Evolutionary conservation across 2,113 vertebrate genomes (phyloP), one percentile per base, ranked within the genome.

Genomic region (Stegostoma tigrinum): DNA sequence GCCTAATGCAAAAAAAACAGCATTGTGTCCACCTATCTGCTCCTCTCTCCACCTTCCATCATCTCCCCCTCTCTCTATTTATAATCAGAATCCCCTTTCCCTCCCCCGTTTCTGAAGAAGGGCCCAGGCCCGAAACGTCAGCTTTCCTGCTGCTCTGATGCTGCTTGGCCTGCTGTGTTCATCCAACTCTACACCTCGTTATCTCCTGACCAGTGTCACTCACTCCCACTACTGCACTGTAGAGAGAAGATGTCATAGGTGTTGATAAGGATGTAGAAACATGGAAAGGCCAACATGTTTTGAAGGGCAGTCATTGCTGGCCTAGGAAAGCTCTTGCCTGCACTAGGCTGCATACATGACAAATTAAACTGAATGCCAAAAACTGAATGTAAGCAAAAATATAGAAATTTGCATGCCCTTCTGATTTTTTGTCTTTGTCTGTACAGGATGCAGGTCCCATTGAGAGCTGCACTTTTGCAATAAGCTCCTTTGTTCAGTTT

Each of bases 401-500:
- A 90, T 42, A 27, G 38, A 12, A 30, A 42, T 12, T 48, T 27
- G 72, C 0, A 38, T 4, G 23, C 34, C 1, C 42, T 38, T 48
- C 34, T 96, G 55, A 95, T 4, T 24, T 12, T 0, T 0, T 24
- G 0, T 96, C 0, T 23, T 61, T 42, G 21, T 38, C 95, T 96
- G 97, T 97, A 97, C 98, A 99, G 2, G 97, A 98, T 96, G 97
- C 97, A 61, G 99, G 98, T 75, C 98, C 98, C 90, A 98, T 99
- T 0, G 99, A 99, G 97, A 99, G 99, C 96, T 99, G 98, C 96
- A 99, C 98, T 0, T 99, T 99, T 96, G 98, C 99, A 96, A 99
- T 99, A 96, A 99, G 98, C 97, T 98, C 98, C 90, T 97, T 98
- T 83, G 99, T 98, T 23, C 99, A 99, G 97, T 99, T 99, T 98